Conservation (phyloP, 2,888 invertebrate genomes). For the Cremastobaeus sp. region DNA sequence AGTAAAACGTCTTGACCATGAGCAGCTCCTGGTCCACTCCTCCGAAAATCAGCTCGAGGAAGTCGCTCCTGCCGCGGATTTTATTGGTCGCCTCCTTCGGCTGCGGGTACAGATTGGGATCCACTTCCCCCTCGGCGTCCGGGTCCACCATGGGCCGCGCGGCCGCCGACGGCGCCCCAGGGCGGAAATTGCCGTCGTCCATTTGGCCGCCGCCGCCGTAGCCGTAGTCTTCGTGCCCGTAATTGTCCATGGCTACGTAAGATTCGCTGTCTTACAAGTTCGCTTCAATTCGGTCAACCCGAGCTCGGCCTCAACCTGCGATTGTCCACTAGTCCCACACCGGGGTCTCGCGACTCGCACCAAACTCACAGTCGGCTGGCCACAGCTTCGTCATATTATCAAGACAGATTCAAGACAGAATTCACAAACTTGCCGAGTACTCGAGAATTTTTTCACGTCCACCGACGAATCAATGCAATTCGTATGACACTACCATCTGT, state of each 20-base stretch:
- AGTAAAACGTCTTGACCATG: constrained; percentile 98
- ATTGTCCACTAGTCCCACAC: no score
- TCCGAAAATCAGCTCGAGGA: constrained; percentile 90
- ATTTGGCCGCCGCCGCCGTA: constrained; percentile 62
- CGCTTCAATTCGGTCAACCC: not conserved
- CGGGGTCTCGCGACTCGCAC: not conserved
- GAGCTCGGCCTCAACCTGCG: no score
- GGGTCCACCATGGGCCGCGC: constrained; percentile 89
- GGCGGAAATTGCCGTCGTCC: constrained; percentile 35
- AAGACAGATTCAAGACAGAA: not conserved
- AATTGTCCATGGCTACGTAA: constrained; percentile 63
- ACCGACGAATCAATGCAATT: constrained; percentile 73
- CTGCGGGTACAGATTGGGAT: constrained; percentile 88
- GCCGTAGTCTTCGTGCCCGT: constrained; percentile 73
- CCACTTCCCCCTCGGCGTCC: constrained; percentile 90
- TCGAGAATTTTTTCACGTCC: constrained; percentile 19
- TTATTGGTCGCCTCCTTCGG: constrained; percentile 94
- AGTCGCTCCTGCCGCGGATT: constrained; percentile 90
- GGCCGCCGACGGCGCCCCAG: constrained; percentile 70
- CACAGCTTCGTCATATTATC: not conserved
- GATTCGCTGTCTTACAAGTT: not conserved
- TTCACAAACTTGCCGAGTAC: not conserved
- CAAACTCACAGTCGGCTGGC: not conserved
- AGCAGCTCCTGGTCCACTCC: constrained; percentile 93
- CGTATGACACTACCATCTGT: constrained; percentile 69